Conservation (phyloP, 1,140 invertebrate species). For the Dermatophagoides farinae region DNA sequence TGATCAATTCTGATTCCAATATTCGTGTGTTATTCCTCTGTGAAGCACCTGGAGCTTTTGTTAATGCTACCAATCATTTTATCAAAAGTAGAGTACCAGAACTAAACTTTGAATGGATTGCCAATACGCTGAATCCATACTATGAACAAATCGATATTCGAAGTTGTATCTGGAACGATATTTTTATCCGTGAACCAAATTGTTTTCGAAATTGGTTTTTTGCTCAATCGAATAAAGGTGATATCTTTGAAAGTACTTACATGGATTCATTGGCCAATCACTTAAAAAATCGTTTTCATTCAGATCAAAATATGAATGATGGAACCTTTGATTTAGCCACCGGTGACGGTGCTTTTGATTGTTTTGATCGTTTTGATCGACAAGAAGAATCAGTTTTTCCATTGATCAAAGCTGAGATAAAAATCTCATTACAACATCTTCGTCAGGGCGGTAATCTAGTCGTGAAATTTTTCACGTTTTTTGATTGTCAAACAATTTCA, state of each 20-base stretch:
- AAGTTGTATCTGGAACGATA: slow-evolving; percentile 59
- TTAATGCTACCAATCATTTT: slow-evolving; percentile 70
- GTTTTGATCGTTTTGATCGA: slow-evolving; percentile 52
- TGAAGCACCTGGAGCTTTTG: slow-evolving; percentile 75
- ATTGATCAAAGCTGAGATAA: slow-evolving; percentile 59
- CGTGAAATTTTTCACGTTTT: slow-evolving; percentile 81
- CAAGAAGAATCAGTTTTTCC: slow-evolving; percentile 56
- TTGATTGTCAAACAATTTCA: slow-evolving; percentile 54
- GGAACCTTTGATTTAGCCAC: slow-evolving; percentile 36
- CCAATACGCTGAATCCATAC: slow-evolving; percentile 68
- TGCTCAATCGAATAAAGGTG: slow-evolving; percentile 58
- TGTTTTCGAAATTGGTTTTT: slow-evolving; percentile 56
- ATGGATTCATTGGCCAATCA: slow-evolving; percentile 35
- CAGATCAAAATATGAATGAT: not conserved
- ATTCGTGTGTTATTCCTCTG: slow-evolving; percentile 43
- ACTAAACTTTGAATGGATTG: slow-evolving; percentile 42
- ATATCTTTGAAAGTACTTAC: slow-evolving; percentile 39
- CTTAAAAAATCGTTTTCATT: slow-evolving; percentile 23
- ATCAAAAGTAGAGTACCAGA: slow-evolving; percentile 28
- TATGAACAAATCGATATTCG: slow-evolving; percentile 58
- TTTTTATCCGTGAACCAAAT: slow-evolving; percentile 38
- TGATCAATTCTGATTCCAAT: not conserved
- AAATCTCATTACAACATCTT: slow-evolving; percentile 49
- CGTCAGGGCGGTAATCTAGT: slow-evolving; percentile 50
- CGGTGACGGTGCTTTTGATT: slow-evolving; percentile 81